Evolutionary conservation across 2,888 invertebrate genomes (phyloP).

Genomic region (Callimorpha dominula): DNA sequence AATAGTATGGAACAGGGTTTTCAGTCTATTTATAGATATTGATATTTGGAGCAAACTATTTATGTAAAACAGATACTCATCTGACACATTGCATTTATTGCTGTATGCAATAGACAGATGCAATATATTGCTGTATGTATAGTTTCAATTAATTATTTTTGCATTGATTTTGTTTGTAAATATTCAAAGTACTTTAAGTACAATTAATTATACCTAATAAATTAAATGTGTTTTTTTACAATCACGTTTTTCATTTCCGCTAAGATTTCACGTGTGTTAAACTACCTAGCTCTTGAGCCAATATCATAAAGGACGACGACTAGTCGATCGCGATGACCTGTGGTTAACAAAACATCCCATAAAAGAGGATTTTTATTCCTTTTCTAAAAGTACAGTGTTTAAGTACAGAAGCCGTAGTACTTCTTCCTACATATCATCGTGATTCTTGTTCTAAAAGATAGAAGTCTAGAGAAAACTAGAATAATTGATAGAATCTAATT

Average conservation of each 20-base stretch:
- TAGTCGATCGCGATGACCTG: neutral
- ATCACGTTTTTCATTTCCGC: constrained; percentile 1
- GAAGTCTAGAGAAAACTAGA: no score
- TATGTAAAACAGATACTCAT: constrained; percentile 29
- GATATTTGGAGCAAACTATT: constrained; percentile 18
- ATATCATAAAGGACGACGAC: neutral
- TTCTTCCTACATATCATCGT: no score
- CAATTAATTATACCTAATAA: constrained; percentile 55
- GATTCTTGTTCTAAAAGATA: no score
- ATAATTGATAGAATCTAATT: no score
- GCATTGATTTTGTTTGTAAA: constrained; percentile 67
- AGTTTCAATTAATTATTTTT: constrained; percentile 45
- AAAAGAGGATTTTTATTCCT: no score
- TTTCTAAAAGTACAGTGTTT: no score
- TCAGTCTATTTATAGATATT: constrained; percentile 41
- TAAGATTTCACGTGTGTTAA: neutral
- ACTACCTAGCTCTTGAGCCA: neutral
- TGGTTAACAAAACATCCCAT: no score
- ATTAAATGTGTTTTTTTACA: constrained; percentile 73
- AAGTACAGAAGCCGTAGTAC: no score
- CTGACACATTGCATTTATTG: constrained; percentile 28
- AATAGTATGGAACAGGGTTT: constrained; percentile 64
- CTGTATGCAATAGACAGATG: no score
- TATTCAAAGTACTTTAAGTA: constrained; percentile 70
- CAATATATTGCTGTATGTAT: constrained; percentile 42